A percentile compares a stretch with the other conserved stretches of the same genome.
phyloP scores from a whole-genome alignment of 2,797 vertebrate species.

The Pseudochirops cupreus region DNA sequence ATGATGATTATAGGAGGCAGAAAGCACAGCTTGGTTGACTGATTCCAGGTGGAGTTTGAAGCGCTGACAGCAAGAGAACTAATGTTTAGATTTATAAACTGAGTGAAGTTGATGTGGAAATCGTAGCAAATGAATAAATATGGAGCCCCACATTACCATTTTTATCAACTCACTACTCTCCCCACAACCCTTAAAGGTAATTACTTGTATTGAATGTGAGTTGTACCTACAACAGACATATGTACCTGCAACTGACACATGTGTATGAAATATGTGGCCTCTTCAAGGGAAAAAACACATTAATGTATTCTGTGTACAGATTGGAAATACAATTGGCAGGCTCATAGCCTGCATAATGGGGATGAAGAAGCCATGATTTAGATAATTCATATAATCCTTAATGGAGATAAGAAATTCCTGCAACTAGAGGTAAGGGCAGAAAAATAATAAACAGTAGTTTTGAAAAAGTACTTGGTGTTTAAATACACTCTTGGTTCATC shows the following conservation, averaged over 20 bases:
- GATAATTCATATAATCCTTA: slow-evolving; percentile 74
- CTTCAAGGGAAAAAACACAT: slow-evolving; percentile 70
- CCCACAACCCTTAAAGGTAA: slow-evolving; percentile 72
- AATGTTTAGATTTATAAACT: slow-evolving; percentile 80
- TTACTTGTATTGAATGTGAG: slow-evolving; percentile 71
- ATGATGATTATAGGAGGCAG: slow-evolving; percentile 74
- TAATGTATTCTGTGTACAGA: slow-evolving; percentile 72
- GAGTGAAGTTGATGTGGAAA: slow-evolving; percentile 80
- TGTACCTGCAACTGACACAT: slow-evolving; percentile 73
- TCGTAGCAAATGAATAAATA: slow-evolving; percentile 79
- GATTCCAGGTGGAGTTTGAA: slow-evolving; percentile 78
- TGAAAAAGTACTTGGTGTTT: neutral
- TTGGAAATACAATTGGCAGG: slow-evolving; percentile 67
- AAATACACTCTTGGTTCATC: neutral
- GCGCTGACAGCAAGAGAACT: slow-evolving; percentile 78
- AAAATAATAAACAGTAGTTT: neutral
- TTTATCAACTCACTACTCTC: slow-evolving; percentile 78
- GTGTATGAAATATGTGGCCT: slow-evolving; percentile 77
- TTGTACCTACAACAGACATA: slow-evolving; percentile 75
- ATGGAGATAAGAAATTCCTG: slow-evolving; percentile 75
- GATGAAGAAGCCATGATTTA: slow-evolving; percentile 54
- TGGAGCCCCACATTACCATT: slow-evolving; percentile 71
- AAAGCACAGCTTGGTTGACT: slow-evolving; percentile 78
- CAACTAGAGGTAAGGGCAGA: slow-evolving; percentile 65
- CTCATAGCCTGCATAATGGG: slow-evolving; percentile 41